phyloP scores from a whole-genome alignment of 2,113 vertebrate genomes.

The Thalassoma bifasciatum region DNA sequence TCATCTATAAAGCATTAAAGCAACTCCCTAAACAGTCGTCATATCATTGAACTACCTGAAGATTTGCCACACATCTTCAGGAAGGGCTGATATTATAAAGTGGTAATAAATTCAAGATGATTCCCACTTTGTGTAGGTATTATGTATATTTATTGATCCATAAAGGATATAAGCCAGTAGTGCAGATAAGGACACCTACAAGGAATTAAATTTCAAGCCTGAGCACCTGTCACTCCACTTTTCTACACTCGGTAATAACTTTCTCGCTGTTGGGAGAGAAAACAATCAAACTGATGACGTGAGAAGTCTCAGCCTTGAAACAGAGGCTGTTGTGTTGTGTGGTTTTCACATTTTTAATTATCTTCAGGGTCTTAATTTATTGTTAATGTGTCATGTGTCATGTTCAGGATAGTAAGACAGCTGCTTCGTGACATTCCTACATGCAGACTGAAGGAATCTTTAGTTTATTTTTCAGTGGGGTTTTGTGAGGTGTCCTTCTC shows the following conservation, averaged over 20 bases:
- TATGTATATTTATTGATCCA: constrained; percentile 15
- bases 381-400: background rate
- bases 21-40: no score
- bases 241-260: constrained; percentile 13
- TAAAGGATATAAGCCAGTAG: background rate
- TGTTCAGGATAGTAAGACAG: background rate
- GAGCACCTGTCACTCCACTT: constrained; percentile 6
- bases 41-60: background rate
- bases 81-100: constrained; percentile 2
- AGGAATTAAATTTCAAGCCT: constrained; percentile 33
- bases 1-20: constrained; percentile 12
- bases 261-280: constrained; percentile 17
- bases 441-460: no score
- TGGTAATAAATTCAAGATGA: background rate
- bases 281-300: no score
- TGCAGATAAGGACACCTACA: background rate
- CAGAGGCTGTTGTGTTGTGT: background rate
- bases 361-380: background rate
- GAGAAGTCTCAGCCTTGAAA: background rate
- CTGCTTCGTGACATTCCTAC: background rate
- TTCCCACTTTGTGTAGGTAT: background rate
- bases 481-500: no score
- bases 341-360: background rate
- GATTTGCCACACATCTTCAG: background rate
- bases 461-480: no score